A percentile compares a stretch with the other conserved stretches of the same genome.
These are phyloP conservation scores for Drosophila bunnanda DNA, from an alignment of 2,888 invertebrate genomes.

Conservation along the genomic window DNA sequence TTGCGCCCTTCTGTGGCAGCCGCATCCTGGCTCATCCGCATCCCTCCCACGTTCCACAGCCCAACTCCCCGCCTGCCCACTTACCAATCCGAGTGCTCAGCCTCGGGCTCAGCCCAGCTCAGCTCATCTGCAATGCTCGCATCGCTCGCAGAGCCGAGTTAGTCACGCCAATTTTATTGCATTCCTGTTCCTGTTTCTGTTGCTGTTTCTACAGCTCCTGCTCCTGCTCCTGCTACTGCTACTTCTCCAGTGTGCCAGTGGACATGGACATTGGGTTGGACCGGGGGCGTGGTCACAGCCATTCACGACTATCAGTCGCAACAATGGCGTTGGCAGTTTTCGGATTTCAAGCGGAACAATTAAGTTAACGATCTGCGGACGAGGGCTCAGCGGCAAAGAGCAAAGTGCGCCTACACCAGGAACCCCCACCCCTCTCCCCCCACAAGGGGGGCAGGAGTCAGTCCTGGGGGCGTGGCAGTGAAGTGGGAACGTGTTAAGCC, in stretches of 20 bases:
- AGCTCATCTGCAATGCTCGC: slow-evolving; percentile 47
- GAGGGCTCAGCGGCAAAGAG: slow-evolving; percentile 38
- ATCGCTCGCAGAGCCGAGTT: slow-evolving; percentile 49
- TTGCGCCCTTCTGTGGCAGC: slow-evolving; percentile 46
- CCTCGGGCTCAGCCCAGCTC: slow-evolving; percentile 30
- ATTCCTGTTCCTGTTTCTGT: slow-evolving; percentile 51
- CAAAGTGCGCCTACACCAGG: slow-evolving; percentile 46
- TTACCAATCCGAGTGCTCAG: not conserved
- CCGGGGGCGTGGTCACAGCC: slow-evolving; percentile 38
- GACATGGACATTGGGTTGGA: not conserved
- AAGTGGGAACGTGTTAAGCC: slow-evolving; percentile 38
- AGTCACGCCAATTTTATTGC: slow-evolving; percentile 77
- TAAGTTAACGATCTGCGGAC: slow-evolving; percentile 79
- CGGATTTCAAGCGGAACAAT: slow-evolving; percentile 79
- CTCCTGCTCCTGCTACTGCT: not conserved
- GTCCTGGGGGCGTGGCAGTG: slow-evolving; percentile 17
- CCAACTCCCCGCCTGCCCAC: not conserved
- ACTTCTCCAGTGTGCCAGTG: not conserved
- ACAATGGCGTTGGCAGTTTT: slow-evolving; percentile 72
- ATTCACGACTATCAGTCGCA: slow-evolving; percentile 68
- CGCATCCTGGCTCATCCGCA: slow-evolving; percentile 12
- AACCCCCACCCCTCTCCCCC: not conserved
- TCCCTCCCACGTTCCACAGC: not conserved
- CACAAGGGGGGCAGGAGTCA: not conserved
- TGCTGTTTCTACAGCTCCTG: not conserved